These are phyloP conservation scores for Charanyca ferruginea DNA, from an alignment of 2,888 invertebrate genomes.

Conservation along the genomic window DNA sequence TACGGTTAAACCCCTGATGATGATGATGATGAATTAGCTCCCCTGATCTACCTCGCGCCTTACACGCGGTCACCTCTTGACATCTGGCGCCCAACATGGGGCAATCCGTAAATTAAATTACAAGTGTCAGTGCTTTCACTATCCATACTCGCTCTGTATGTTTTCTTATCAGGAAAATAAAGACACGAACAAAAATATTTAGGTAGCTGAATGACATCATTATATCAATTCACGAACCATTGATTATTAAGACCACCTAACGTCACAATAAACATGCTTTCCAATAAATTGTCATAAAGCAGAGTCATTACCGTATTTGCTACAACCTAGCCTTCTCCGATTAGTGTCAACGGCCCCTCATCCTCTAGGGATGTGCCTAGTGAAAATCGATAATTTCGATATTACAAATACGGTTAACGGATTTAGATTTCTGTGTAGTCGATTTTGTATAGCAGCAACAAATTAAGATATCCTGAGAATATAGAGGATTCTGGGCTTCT, in stretches of 20 bases:
- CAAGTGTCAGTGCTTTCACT: too few species aligned
- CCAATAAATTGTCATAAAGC: constrained; percentile 26
- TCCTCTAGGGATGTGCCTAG: constrained; percentile 18
- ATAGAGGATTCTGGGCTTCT: neutral
- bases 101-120: too few species aligned
- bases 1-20: too few species aligned
- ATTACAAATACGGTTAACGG: too few species aligned
- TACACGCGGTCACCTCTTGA: too few species aligned
- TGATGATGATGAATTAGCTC: too few species aligned
- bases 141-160: too few species aligned
- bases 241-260: constrained; percentile 11
- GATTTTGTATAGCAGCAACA: neutral
- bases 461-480: neutral
- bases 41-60: too few species aligned
- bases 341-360: constrained; percentile 36
- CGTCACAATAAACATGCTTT: constrained; percentile 5
- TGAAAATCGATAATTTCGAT: constrained; percentile 27
- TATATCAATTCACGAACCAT: constrained; percentile 4
- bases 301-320: constrained; percentile 30
- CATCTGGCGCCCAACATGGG: too few species aligned
- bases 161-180: too few species aligned
- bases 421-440: neutral
- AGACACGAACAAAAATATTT: neutral
- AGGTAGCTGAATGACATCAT: neutral
- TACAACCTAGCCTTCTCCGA: constrained; percentile 16